phyloP scores from a whole-genome alignment of 1,140 invertebrate species.

The Pachyrhynchus sulphureomaculatus region DNA sequence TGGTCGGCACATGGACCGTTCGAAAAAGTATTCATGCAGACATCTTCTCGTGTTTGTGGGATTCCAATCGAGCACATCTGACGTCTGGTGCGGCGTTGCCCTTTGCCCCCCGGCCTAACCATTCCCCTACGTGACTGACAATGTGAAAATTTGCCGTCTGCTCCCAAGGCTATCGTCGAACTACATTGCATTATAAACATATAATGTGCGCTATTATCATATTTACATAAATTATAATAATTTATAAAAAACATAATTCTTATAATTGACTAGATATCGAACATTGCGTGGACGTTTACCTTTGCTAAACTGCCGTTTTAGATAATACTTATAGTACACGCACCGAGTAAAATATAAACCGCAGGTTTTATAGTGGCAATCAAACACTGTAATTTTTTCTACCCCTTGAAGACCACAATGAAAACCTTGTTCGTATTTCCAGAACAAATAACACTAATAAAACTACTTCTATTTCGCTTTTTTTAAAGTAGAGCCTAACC shows the following conservation, averaged over 20 bases:
- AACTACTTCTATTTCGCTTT: neutral
- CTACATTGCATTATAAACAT: conserved; percentile 29
- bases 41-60: conserved; percentile 35
- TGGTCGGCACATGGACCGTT: conserved; percentile 35
- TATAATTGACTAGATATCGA: conserved; percentile 23
- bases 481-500: neutral
- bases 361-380: conserved; percentile 7
- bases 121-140: conserved; percentile 35
- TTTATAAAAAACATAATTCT: conserved; percentile 32
- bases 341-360: neutral
- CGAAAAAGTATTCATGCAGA: conserved; percentile 38
- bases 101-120: conserved; percentile 8
- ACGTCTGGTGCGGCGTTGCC: conserved; percentile 34
- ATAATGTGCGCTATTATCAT: conserved; percentile 40
- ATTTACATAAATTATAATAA: conserved; percentile 43
- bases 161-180: conserved; percentile 36
- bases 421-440: neutral
- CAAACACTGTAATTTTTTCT: conserved; percentile 19
- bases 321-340: conserved; percentile 18
- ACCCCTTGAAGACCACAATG: neutral
- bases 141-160: conserved; percentile 39
- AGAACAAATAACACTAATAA: conserved; percentile 7
- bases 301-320: conserved; percentile 13
- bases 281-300: conserved; percentile 21
- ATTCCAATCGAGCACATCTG: conserved; percentile 40